Evolutionary conservation across 2,113 vertebrate genomes (phyloP).

Genomic region (Pelmatolapia mariae): DNA sequence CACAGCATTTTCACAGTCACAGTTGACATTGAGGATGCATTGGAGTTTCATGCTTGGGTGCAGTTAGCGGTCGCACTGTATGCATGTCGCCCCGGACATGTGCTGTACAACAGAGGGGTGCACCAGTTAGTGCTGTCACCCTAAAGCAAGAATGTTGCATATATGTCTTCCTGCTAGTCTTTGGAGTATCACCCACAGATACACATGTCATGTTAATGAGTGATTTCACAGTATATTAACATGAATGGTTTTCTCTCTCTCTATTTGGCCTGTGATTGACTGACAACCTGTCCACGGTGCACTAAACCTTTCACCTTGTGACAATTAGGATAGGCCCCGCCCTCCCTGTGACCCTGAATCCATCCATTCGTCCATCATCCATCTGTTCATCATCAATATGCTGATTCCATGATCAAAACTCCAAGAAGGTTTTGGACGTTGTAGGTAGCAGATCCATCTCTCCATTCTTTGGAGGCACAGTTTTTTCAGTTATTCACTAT

Average conservation of each 20-base stretch:
- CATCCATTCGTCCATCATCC: rapidly evolving
- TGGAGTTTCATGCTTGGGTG: background rate
- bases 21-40: background rate
- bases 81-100: background rate
- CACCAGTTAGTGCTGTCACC: background rate
- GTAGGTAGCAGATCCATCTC: background rate
- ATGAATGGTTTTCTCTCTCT: background rate
- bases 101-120: background rate
- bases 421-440: background rate
- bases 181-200: background rate
- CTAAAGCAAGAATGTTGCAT: background rate
- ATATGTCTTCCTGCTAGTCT: background rate
- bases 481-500: background rate
- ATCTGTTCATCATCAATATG: background rate
- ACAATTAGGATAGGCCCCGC: background rate
- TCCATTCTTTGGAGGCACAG: background rate
- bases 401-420: background rate
- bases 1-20: background rate
- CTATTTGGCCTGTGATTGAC: background rate
- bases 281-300: background rate
- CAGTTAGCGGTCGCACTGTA: rapidly evolving
- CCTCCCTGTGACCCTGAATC: background rate
- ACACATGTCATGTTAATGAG: background rate
- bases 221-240: background rate
- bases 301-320: background rate